Conservation (phyloP, 2,888 invertebrate genomes). For the Andrena camellia region DNA sequence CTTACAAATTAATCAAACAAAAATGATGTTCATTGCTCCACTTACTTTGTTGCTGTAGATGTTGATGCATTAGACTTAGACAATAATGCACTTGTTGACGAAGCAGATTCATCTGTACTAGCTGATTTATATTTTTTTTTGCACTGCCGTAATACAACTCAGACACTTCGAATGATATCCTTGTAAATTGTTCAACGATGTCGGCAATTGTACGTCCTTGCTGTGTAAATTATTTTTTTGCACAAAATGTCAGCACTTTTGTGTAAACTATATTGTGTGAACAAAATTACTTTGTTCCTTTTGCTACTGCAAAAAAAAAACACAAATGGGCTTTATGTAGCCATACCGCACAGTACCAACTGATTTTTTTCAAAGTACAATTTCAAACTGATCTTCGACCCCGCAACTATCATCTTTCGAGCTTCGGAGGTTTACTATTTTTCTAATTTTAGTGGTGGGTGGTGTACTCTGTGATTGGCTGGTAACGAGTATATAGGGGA, state of each 20-base stretch:
- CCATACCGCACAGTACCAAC: no score
- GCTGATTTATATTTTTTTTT: not conserved
- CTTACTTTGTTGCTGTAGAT: slow-evolving; percentile 8
- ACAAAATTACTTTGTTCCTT: not conserved
- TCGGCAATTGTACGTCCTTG: not conserved
- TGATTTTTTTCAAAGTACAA: no score
- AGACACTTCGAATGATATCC: not conserved
- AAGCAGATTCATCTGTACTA: not conserved
- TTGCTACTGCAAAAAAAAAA: not conserved
- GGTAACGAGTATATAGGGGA: no score
- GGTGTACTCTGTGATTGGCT: no score
- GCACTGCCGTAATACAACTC: not conserved
- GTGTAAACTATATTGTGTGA: not conserved
- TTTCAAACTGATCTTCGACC: no score
- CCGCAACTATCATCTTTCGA: no score
- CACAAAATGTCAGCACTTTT: no score
- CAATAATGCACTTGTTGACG: slow-evolving; percentile 1
- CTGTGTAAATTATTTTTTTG: not conserved
- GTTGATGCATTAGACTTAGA: not conserved
- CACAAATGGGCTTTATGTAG: not conserved
- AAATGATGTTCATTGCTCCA: not conserved
- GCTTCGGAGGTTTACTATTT: no score
- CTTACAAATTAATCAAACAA: not conserved
- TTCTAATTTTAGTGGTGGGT: no score
- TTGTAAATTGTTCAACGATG: not conserved